Conservation (phyloP, 2,797 vertebrate species). For the Linurgus olivaceus region DNA sequence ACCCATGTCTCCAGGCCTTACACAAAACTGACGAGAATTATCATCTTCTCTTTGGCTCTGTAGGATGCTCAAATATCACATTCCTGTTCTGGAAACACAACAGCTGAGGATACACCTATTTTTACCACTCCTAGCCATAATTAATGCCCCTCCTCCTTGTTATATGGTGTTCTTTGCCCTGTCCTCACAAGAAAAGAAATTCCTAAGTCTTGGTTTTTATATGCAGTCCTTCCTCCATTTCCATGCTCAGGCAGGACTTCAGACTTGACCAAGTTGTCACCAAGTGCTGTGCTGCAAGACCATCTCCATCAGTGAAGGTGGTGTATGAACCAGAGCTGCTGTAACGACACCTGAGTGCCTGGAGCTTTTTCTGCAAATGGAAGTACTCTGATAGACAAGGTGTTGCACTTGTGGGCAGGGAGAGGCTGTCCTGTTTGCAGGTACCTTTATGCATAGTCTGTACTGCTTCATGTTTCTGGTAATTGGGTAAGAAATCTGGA, state of each 20-base stretch:
- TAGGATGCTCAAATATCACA: neutral
- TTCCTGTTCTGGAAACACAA: neutral
- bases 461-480: neutral
- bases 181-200: neutral
- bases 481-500: neutral
- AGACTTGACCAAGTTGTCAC: neutral
- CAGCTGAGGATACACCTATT: neutral
- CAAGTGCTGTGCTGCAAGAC: neutral
- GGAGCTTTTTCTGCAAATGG: neutral
- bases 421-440: neutral
- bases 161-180: neutral
- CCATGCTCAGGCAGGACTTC: neutral
- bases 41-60: slow-evolving; percentile 6
- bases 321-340: neutral
- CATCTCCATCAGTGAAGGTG: neutral
- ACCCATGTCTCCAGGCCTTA: neutral
- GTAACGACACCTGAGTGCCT: neutral
- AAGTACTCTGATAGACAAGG: neutral
- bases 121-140: neutral
- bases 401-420: neutral
- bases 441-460: neutral
- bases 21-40: neutral
- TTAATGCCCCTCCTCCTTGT: neutral
- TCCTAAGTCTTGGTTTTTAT: neutral
- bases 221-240: neutral